These are phyloP conservation scores for Pollicipes pollicipes DNA, from an alignment of 1,140 invertebrate species.

Conservation along the genomic window DNA sequence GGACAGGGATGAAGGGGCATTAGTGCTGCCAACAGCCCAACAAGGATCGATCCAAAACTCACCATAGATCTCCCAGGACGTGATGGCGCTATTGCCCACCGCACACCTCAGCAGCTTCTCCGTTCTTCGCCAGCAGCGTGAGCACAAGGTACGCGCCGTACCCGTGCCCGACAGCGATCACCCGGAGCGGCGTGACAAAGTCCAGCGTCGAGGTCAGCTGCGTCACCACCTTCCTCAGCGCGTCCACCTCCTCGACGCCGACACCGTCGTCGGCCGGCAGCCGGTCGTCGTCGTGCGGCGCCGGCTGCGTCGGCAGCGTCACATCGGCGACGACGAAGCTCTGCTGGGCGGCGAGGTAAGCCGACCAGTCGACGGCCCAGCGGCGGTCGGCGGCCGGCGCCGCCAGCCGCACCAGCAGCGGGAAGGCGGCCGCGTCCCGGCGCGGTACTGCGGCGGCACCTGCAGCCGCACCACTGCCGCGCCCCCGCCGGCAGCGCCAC, in stretches of 20 bases:
- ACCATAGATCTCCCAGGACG: constrained; percentile 58
- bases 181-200: neutral
- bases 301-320: neutral
- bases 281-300: too few species aligned
- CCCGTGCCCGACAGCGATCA: neutral
- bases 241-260: neutral
- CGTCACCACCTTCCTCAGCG: neutral
- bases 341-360: neutral
- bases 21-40: too few species aligned
- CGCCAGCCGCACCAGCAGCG: neutral
- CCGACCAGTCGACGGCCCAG: neutral
- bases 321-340: neutral
- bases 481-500: neutral
- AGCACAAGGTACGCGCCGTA: neutral
- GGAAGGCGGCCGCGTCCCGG: neutral
- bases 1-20: too few species aligned
- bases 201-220: neutral
- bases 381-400: neutral
- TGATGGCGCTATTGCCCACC: constrained; percentile 78
- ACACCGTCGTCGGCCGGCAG: neutral
- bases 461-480: neutral
- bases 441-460: neutral
- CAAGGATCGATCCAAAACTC: too few species aligned
- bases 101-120: constrained; percentile 68
- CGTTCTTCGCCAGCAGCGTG: constrained; percentile 30